These are phyloP conservation scores for Steatornis caripensis DNA, from an alignment of 2,113 vertebrate species.

Conservation along the genomic window DNA sequence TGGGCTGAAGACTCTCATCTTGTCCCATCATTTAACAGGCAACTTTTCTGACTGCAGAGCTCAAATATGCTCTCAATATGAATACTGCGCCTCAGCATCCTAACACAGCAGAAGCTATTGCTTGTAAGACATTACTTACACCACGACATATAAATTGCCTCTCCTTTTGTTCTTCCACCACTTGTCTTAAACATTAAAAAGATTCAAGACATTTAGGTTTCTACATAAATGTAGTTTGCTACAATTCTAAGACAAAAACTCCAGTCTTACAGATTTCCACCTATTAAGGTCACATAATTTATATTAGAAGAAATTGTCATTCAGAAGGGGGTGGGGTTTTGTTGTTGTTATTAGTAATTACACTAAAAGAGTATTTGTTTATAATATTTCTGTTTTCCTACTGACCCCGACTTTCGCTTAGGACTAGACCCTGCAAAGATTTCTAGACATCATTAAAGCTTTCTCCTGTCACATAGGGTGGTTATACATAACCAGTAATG, in stretches of 20 bases:
- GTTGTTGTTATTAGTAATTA: background rate
- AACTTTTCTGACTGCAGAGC: background rate
- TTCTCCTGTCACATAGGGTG: background rate
- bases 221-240: background rate
- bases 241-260: background rate
- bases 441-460: background rate
- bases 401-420: background rate
- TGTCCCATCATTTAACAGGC: background rate
- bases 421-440: background rate
- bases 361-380: background rate
- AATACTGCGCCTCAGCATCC: background rate
- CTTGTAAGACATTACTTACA: background rate
- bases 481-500: background rate
- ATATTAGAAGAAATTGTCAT: background rate
- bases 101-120: background rate
- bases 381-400: background rate
- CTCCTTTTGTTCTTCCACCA: background rate
- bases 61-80: background rate
- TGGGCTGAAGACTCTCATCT: background rate
- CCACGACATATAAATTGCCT: background rate
- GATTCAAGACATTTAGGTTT: background rate
- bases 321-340: background rate
- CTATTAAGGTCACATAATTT: background rate
- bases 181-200: background rate
- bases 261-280: background rate